These are phyloP conservation scores for Holothuria glaberrima DNA, from an alignment of 35 echinoderm and acorn worm genomes.

Conservation along the genomic window DNA sequence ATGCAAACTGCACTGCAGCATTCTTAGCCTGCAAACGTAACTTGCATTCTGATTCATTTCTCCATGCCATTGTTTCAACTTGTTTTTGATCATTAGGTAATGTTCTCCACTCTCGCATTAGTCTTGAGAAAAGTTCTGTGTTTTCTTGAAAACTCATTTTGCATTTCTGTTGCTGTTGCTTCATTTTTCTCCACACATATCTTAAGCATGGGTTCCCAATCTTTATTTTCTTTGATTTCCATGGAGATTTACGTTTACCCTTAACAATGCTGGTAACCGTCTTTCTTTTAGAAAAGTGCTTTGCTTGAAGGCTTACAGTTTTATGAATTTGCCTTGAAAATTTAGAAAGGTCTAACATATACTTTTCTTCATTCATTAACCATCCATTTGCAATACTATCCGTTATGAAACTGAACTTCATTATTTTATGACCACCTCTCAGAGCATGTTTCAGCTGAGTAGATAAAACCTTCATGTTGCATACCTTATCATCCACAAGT, in stretches of 20 bases:
- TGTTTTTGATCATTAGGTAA: too few species aligned
- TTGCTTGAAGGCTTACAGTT: neutral
- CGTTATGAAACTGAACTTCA: neutral
- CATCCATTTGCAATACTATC: too few species aligned
- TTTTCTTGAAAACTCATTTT: constrained; percentile 3
- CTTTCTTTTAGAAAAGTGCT: constrained; percentile 9
- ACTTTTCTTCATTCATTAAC: too few species aligned
- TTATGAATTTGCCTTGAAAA: neutral
- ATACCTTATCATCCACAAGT: too few species aligned
- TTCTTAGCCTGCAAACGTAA: too few species aligned
- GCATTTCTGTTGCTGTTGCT: neutral
- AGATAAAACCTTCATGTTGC: neutral
- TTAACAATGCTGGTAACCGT: neutral
- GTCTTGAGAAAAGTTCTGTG: too few species aligned
- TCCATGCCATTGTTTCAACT: too few species aligned
- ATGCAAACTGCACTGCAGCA: too few species aligned
- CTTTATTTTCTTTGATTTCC: neutral
- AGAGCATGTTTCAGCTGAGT: neutral
- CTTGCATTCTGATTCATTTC: too few species aligned
- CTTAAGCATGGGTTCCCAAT: neutral
- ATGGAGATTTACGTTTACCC: neutral
- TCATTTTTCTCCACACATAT: constrained; percentile 10
- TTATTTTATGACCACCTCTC: neutral
- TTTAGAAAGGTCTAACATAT: neutral
- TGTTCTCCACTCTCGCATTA: too few species aligned